A percentile compares a stretch with the other conserved stretches of the same genome.
Conservation (phyloP, 2,888 invertebrate genomes). For the Hermaeophaga mercurialis region DNA sequence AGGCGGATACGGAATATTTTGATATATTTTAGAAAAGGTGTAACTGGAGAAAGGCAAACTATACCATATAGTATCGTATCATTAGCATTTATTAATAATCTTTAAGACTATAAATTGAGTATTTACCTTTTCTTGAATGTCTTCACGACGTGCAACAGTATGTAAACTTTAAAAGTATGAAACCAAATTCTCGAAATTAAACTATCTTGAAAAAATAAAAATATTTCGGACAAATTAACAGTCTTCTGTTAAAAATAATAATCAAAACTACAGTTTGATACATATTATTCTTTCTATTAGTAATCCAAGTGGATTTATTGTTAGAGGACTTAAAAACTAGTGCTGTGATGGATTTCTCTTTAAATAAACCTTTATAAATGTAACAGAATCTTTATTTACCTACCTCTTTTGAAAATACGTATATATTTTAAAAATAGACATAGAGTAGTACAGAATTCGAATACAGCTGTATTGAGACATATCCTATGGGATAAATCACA, state of each 20-base stretch:
- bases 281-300: conserved; percentile 8
- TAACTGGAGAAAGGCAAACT: too few relatives aligned
- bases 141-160: too few relatives aligned
- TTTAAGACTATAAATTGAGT: too few relatives aligned
- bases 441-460: too few relatives aligned
- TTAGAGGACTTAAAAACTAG: conserved; percentile 18
- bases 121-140: too few relatives aligned
- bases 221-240: not conserved
- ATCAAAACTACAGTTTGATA: not conserved
- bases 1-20: too few relatives aligned
- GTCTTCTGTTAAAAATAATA: not conserved
- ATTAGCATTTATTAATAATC: too few relatives aligned
- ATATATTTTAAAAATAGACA: not conserved
- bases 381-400: not conserved
- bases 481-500: too few relatives aligned
- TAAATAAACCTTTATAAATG: conserved; percentile 21
- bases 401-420: not conserved
- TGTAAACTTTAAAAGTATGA: too few relatives aligned
- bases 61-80: too few relatives aligned
- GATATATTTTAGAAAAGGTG: too few relatives aligned
- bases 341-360: conserved; percentile 25
- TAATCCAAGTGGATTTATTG: conserved; percentile 4
- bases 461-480: too few relatives aligned
- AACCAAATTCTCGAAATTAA: conserved; percentile 1
- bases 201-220: not conserved